Evolutionary conservation across 2,888 invertebrate species (phyloP).

Genomic region (Netelia virgata): DNA sequence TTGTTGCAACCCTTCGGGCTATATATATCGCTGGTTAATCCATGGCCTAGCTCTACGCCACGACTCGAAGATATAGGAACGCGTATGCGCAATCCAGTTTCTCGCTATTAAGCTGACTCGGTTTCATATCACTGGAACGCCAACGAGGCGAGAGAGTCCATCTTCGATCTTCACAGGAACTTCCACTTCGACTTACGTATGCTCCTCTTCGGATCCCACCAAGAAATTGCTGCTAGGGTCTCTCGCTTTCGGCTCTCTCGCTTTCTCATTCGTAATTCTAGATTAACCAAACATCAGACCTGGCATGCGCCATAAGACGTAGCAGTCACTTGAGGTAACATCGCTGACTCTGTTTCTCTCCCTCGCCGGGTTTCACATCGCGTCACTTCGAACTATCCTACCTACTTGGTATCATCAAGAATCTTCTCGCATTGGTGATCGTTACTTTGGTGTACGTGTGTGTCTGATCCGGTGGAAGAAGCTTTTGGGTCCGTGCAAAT

Average conservation of each 20-base stretch:
- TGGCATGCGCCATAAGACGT: not conserved
- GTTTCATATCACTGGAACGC: conserved; percentile 17
- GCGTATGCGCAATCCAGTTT: conserved; percentile 2
- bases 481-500: not conserved
- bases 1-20: not conserved
- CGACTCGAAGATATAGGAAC: conserved; percentile 15
- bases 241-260: not conserved
- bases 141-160: not conserved
- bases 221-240: conserved; percentile 1
- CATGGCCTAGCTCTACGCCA: not conserved
- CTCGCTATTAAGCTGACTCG: conserved; percentile 28
- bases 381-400: not conserved
- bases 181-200: not conserved
- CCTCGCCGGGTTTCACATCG: not conserved
- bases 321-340: not conserved
- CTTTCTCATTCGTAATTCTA: not conserved
- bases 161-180: conserved; percentile 5
- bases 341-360: not conserved
- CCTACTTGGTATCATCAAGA: conserved; percentile 1
- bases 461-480: not conserved
- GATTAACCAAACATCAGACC: conserved; percentile 12
- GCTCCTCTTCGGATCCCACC: not conserved
- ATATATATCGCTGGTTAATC: conserved; percentile 5
- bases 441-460: not conserved
- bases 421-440: not conserved